Conservation (phyloP, 37 sponge, comb jelly and placozoan genomes). For the Mnemiopsis leidyi region DNA sequence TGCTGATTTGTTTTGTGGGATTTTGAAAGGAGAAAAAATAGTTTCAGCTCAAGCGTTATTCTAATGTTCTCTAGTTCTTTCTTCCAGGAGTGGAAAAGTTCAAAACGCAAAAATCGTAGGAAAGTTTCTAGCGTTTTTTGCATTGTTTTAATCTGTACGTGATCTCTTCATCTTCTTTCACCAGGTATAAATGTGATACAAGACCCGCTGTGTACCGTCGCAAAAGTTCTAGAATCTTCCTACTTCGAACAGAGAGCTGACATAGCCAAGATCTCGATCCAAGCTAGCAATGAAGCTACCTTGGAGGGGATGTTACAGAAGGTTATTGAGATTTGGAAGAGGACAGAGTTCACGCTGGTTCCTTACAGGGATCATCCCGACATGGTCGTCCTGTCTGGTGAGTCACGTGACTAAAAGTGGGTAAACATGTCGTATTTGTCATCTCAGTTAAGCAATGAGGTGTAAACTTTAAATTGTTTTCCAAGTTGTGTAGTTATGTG, state of each 20-base stretch:
- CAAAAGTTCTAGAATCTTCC: constrained; percentile 50
- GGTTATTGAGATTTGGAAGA: constrained; percentile 68
- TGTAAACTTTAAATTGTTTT: too few relatives aligned
- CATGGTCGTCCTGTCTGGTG: constrained; percentile 58
- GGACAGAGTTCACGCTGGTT: constrained; percentile 69
- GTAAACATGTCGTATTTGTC: too few relatives aligned
- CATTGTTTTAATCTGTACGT: neutral
- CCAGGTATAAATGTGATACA: constrained; percentile 53
- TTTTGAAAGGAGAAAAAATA: neutral
- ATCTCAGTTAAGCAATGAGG: too few relatives aligned
- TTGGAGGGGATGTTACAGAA: constrained; percentile 76
- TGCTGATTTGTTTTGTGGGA: neutral
- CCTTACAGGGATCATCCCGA: constrained; percentile 66
- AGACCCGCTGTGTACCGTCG: constrained; percentile 59
- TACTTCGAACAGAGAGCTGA: constrained; percentile 68
- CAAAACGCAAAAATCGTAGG: too few relatives aligned
- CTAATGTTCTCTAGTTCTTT: neutral
- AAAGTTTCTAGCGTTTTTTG: neutral
- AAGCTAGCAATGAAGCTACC: constrained; percentile 71
- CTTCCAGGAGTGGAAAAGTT: neutral
- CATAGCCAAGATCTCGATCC: constrained; percentile 69
- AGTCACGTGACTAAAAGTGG: too few relatives aligned
- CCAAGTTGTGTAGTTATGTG: too few relatives aligned
- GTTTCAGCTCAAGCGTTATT: neutral
- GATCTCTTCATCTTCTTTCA: neutral